Evolutionary conservation across 1,140 invertebrate species (phyloP).

Genomic region (Eumaeus atala): DNA sequence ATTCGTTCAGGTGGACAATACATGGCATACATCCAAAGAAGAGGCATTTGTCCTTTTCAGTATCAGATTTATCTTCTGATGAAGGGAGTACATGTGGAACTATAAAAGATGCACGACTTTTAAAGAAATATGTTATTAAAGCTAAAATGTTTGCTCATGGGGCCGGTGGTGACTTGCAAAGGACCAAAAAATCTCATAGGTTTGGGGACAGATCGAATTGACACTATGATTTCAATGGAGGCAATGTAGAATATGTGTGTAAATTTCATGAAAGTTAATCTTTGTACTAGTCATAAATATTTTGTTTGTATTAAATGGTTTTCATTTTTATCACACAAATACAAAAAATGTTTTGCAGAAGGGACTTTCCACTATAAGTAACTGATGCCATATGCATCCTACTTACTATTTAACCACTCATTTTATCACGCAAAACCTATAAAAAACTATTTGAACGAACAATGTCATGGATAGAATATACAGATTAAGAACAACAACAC

Average conservation of each 20-base stretch:
- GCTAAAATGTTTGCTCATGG: conserved; percentile 57
- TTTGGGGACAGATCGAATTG: no score
- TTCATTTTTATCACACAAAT: conserved; percentile 25
- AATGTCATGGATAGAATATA: no score
- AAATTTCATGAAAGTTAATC: conserved; percentile 14
- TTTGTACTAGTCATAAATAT: conserved; percentile 66
- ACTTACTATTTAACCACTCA: no score
- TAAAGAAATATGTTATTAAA: conserved; percentile 47
- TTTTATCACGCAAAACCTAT: no score
- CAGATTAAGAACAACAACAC: no score
- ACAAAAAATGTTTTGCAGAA: no score
- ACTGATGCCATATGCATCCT: no score
- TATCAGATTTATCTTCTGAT: conserved; percentile 59
- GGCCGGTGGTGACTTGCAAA: conserved; percentile 58
- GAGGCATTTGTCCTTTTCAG: conserved; percentile 50
- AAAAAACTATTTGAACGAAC: no score
- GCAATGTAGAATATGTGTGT: no score
- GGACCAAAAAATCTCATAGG: conserved; percentile 23
- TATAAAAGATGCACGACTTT: conserved; percentile 49
- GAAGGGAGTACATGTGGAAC: conserved; percentile 39
- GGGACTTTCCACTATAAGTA: no score
- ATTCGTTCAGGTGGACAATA: conserved; percentile 49
- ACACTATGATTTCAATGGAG: no score
- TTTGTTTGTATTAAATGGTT: conserved; percentile 66
- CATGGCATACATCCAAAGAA: conserved; percentile 60